These are phyloP conservation scores for Heteractis magnifica DNA, from an alignment of 92 coral and sea anemone genomes.

Conservation along the genomic window DNA sequence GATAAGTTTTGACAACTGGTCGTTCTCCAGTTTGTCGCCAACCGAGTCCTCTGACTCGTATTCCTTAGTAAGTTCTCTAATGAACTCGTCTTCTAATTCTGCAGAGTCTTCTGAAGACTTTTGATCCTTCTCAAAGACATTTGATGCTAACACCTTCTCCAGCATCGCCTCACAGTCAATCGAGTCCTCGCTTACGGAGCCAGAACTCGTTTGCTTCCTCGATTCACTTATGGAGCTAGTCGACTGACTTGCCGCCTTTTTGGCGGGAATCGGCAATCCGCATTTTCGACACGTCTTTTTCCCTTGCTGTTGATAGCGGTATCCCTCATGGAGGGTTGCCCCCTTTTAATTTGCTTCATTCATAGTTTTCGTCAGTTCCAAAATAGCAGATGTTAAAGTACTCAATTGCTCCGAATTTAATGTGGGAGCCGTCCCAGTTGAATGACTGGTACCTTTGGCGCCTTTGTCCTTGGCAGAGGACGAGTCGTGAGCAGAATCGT, in stretches of 20 bases:
- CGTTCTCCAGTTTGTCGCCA: too few species aligned
- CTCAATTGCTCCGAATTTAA: constrained; percentile 3
- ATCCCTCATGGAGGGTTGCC: constrained; percentile 11
- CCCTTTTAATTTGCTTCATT: constrained; percentile 2
- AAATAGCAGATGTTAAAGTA: background rate
- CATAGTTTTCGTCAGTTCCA: constrained; percentile 10
- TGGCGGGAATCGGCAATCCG: constrained; percentile 25
- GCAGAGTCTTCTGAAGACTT: too few species aligned
- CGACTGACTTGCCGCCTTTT: constrained; percentile 14
- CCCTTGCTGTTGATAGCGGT: background rate
- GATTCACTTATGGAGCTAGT: constrained; percentile 15
- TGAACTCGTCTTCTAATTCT: too few species aligned
- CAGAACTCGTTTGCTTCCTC: too few species aligned
- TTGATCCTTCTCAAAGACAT: too few species aligned
- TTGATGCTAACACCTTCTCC: too few species aligned
- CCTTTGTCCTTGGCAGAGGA: constrained; percentile 1
- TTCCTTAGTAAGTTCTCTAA: too few species aligned
- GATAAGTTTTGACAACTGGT: too few species aligned
- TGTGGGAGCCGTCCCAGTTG: background rate
- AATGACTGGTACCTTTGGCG: background rate
- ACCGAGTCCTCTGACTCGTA: too few species aligned
- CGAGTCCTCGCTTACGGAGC: too few species aligned
- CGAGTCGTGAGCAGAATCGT: background rate
- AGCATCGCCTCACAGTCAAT: too few species aligned
- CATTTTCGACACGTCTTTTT: background rate